Base-by-base conservation (phyloP, 2,797 vertebrate species). In the Buphagus erythrorhynchus region DNA sequence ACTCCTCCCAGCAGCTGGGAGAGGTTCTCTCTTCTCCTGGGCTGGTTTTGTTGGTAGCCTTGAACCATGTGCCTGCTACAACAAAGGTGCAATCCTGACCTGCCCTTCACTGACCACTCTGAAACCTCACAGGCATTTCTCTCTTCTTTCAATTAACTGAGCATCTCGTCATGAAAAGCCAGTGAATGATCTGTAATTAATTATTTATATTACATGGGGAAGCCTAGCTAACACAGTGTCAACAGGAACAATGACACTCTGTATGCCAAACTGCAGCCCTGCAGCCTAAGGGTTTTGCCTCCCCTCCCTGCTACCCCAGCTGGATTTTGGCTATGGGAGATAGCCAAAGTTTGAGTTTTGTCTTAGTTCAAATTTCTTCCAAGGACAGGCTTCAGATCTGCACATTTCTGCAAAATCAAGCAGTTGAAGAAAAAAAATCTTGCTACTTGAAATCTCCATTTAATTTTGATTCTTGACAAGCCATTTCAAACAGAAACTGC, bases 391-490 rank as follows among this genome's bases (percentile, higher is more conserved):
- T 78, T 92, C 55, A 78, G 29, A 88, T 69, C 59, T 20, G 33
- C 40, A 79, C 10, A 35, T 31, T 90, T 82, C 51, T 88, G 45
- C 46, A 86, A 93, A 93, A 88, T 88, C 40, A 88, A 93, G 59
- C 11, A 66, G 33, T 69, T 86, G 49, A 74, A 63, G 21, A 11
- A 71, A 65, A 75, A 84, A 59, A 69, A 76, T 51, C 68, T 28
- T 0, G 16, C 84, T 90, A 95, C 87, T 90, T 93, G 74, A 72
- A 95, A 86, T 86, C 67, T 62, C 62, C 29, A 22, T 86, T 94
- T 86, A 68, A 90, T 90, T 95, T 81, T 87, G 59, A 77, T 71
- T 87, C 89, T 69, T 78, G 82, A 96, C 82, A 93, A 91, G 76
- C 45, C 42, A 73, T 88, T 94, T 91, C 76, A 92, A 95, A 92